Percentiles rank a stretch among this genome's conserved stretches.
These are phyloP conservation scores for Sciurus niger DNA, from an alignment of 2,113 vertebrate genomes.

Conservation along the genomic window DNA sequence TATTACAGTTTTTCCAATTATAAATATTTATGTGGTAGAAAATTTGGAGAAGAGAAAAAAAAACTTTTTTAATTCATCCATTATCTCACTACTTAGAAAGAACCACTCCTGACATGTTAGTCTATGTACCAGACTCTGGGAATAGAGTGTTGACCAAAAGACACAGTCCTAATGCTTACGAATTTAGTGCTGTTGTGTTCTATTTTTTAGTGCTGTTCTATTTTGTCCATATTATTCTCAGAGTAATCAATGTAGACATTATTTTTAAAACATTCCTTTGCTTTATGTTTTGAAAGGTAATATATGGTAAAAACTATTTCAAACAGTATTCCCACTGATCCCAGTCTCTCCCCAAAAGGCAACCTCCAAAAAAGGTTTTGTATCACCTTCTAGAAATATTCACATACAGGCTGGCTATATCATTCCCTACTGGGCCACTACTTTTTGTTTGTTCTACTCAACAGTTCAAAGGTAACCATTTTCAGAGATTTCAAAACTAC, in stretches of 20 bases:
- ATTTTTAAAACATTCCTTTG: constrained; percentile 1
- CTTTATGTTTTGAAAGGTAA: constrained; percentile 8
- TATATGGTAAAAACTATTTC: neutral
- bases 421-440: neutral
- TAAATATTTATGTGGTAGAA: neutral
- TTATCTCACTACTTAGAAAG: constrained; percentile 1
- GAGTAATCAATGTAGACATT: neutral
- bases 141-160: neutral
- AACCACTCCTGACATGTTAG: neutral
- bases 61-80: neutral
- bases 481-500: constrained; percentile 51
- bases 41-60: neutral
- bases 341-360: neutral
- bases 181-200: neutral
- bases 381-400: constrained; percentile 44
- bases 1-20: constrained; percentile 39
- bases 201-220: neutral
- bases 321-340: neutral
- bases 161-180: neutral
- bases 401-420: neutral
- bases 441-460: constrained; percentile 12
- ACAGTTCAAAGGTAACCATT: constrained; percentile 23
- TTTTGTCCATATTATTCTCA: neutral
- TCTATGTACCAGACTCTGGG: neutral
- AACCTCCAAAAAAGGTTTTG: constrained; percentile 30